Base-by-base conservation (phyloP, 2,113 vertebrate species). In the Galemys pyrenaicus region DNA sequence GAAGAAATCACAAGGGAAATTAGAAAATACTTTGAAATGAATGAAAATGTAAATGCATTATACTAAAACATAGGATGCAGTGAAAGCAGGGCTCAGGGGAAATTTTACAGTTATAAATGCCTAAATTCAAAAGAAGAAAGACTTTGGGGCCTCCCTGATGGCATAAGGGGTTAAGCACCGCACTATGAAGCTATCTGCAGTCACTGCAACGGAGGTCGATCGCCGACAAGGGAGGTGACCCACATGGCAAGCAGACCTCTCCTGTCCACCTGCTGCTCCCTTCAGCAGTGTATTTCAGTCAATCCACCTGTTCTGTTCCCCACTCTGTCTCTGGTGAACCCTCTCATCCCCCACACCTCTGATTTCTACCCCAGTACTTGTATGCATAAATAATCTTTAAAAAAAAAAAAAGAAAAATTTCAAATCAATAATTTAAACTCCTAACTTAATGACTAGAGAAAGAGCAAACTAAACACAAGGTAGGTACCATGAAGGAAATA, bases 1-100 rank as follows among this genome's bases (percentile, higher is more conserved):
- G 44, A 74, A 65, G 46, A 89, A 64, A 62, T 60, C 73, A 92
- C 62, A 60, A 65, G 39, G 26, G n/a, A 92, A 86, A 87, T 62
- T 60, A 60, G 51, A 70, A 71, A 78, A 79, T 68, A 60, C 32
- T 80, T 54, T 37, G 64, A 68, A 30, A 79, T 22, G 28, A 70
- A n/a, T 60, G 49, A 81, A 81, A 71, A 58, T 46, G 51, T 70
- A 70, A 60, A 60, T 19, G 13, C 62, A 46, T 16, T 11, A 44
- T 28, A 46, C 39, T 49, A 60, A 60, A 81, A 71, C n/a, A 46
- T 3, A 35, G 51, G 65, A 37, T 37, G 19, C 65, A 81, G 65
- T 4, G 37, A 81, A 35, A 37, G 39, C 51, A 71, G 24, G 9
- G 39, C 26, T 49, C 51, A 46, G 37, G 60, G 44, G n/a, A 26